Evolutionary conservation across 1,140 invertebrate genomes (phyloP), one percentile per base, ranked within the genome.

Genomic region (Achroia grisella): DNA sequence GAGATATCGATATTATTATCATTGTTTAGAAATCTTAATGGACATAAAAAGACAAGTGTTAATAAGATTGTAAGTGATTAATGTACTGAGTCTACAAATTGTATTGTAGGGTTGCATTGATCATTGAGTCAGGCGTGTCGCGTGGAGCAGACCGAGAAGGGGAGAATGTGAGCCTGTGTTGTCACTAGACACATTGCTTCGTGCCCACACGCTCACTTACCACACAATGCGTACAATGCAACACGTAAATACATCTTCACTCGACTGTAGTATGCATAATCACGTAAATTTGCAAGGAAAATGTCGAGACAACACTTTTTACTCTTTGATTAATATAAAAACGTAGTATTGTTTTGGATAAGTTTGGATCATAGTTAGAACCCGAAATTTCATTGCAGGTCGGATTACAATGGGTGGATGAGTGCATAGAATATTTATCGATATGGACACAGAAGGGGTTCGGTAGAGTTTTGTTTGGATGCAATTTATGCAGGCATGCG

Each of bases 401-500:
- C 71, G 67, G 31, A 27, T 36, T 15, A 48, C 49, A 59, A 62
- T 55, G 44, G 37, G 35, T 56, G 51, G 53, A 50, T 65, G 62
- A 60, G 44, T 51, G 43, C 41, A 23, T 41, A 10, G 48, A 43
- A 50, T 56, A 31, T 43, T 47, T 47, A 17, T 50, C 62, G 55
- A 60, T 71, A 71, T 67, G 65, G 55, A 62, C 33, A 49, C 52
- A 58, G 57, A 49, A 64, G 52, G 55, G 61, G 57, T 65, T 58
- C 49, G 56, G 52, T 50, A 49, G 54, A 54, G 63, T 64, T 59
- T 56, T 53, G 56, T 71, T 71, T 60, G 52, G 61, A 44, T 73
- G 79, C 75, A 79, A 72, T 73, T 78, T 77, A 80, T 80, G 73
- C 77, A 74, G 67, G 62, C 77, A 83, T 79, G 76, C 76, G 74